Evolutionary conservation across 2,888 invertebrate genomes (phyloP).

Genomic region (Hydrotaea cyrtoneurina): DNA sequence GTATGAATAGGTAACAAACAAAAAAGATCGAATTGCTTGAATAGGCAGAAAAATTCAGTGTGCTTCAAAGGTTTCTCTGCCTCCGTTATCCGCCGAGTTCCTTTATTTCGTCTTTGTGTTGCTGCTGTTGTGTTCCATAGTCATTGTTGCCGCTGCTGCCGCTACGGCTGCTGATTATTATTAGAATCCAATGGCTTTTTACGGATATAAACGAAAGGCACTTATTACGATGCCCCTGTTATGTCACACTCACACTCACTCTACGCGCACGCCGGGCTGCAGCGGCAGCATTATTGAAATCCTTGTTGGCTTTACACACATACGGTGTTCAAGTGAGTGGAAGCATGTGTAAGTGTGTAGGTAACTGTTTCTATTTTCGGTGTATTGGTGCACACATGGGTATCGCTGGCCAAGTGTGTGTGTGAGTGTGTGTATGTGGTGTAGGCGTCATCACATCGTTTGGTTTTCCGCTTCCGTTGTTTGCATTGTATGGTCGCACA

Average conservation of each 20-base stretch:
- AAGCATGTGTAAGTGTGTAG: not conserved
- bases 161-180: conserved; percentile 42
- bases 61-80: conserved; percentile 41
- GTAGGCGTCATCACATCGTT: conserved; percentile 50
- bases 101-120: not conserved
- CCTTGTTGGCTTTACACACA: conserved; percentile 6
- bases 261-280: not conserved
- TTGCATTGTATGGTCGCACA: conserved; percentile 53
- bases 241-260: no score
- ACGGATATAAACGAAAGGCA: conserved; percentile 39
- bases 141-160: conserved; percentile 37
- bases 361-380: conserved; percentile 23
- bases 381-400: not conserved
- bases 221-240: conserved; percentile 45
- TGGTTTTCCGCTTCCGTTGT: conserved; percentile 68
- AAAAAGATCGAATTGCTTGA: conserved; percentile 72
- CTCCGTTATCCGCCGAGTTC: not conserved
- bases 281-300: not conserved
- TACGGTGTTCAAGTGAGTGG: conserved; percentile 1
- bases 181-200: conserved; percentile 48
- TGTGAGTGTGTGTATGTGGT: conserved; percentile 47
- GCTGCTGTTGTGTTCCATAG: not conserved
- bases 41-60: conserved; percentile 67
- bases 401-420: not conserved
- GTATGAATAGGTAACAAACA: conserved; percentile 55